These are phyloP conservation scores for Canis aureus DNA, from an alignment of 2,113 vertebrate genomes.

Conservation along the genomic window DNA sequence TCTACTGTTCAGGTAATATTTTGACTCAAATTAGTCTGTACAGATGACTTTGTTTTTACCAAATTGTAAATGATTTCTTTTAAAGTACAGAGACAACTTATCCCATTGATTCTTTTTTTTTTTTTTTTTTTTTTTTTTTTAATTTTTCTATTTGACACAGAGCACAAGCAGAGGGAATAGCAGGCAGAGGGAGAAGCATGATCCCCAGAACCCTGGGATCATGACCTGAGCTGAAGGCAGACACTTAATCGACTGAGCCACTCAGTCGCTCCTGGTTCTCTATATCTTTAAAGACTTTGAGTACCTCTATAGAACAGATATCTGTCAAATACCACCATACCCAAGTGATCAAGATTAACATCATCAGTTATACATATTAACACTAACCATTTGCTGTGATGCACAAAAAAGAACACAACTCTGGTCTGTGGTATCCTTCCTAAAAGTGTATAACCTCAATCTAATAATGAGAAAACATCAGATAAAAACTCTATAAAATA, in stretches of 20 bases:
- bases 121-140: too few species aligned
- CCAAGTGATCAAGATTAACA: background rate
- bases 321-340: background rate
- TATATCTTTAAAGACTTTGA: background rate
- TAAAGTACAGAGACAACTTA: background rate
- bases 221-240: too few species aligned
- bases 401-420: background rate
- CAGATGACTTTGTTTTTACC: slow-evolving; percentile 64
- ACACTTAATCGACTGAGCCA: too few species aligned
- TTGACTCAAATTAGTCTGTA: slow-evolving; percentile 74
- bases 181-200: too few species aligned
- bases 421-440: background rate
- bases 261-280: background rate
- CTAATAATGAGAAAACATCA: background rate
- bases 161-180: too few species aligned
- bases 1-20: slow-evolving; percentile 69
- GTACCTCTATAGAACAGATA: background rate
- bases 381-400: background rate
- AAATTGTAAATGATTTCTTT: slow-evolving; percentile 41
- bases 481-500: slow-evolving; percentile 1
- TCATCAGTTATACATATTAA: background rate
- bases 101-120: background rate
- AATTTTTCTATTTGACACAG: too few species aligned
- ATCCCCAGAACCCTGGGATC: too few species aligned
- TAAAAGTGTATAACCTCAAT: background rate